Evolutionary conservation across 2,113 vertebrate genomes (phyloP).

Genomic region (Dermatemys mawii): DNA sequence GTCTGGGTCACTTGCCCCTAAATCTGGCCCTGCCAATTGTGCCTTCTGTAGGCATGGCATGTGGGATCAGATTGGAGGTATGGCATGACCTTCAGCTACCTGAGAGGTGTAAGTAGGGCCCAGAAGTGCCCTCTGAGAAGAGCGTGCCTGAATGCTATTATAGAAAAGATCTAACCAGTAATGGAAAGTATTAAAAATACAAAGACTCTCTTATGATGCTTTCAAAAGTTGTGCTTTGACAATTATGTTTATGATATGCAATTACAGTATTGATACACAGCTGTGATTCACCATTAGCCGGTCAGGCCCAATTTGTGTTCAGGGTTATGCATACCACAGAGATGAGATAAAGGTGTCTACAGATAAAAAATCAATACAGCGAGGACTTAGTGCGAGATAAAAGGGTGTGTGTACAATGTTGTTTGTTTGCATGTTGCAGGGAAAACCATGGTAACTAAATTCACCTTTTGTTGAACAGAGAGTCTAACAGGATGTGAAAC

Average conservation of each 20-base stretch:
- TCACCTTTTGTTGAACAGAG: neutral
- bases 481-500: neutral
- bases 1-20: no score
- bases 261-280: neutral
- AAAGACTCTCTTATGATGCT: neutral
- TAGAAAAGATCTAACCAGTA: neutral
- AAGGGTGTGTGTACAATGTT: fast-evolving
- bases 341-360: neutral
- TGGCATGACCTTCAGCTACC: neutral
- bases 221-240: neutral
- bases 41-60: no score
- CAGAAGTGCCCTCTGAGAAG: neutral
- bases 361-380: neutral
- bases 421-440: neutral
- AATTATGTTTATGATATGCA: neutral
- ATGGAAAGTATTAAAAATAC: fast-evolving
- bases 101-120: neutral
- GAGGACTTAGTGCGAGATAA: neutral
- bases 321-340: neutral
- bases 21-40: no score
- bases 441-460: neutral
- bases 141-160: neutral
- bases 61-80: no score
- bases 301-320: neutral
- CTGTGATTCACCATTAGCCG: neutral